These are phyloP conservation scores for Vidua macroura DNA, from an alignment of 2,113 vertebrate species.

Conservation along the genomic window DNA sequence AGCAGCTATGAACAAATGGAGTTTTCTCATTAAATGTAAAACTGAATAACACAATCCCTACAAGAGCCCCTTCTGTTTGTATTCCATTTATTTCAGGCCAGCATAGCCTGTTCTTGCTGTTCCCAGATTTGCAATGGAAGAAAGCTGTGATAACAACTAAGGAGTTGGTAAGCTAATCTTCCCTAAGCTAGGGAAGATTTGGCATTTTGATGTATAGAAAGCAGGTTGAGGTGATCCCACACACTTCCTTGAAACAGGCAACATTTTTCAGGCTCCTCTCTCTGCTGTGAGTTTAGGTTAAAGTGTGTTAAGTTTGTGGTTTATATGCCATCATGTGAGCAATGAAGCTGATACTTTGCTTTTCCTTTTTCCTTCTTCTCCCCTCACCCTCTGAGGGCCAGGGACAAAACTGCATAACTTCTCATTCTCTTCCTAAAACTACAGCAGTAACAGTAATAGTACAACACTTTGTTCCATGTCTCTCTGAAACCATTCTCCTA, in stretches of 20 bases:
- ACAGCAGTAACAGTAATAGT: not conserved
- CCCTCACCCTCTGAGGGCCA: not conserved
- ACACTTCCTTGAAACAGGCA: not conserved
- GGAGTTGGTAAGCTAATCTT: not conserved
- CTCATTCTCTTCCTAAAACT: not conserved
- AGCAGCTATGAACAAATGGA: conserved; percentile 22
- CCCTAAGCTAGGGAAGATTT: not conserved
- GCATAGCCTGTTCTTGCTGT: not conserved
- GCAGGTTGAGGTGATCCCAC: not conserved
- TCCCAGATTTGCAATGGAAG: not conserved
- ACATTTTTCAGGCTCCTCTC: not conserved
- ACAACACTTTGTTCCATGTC: not conserved
- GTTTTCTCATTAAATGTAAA: conserved; percentile 37
- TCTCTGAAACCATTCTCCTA: not conserved
- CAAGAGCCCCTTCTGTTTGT: not conserved
- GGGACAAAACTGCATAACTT: not conserved
- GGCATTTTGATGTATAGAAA: not conserved
- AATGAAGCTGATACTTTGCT: not conserved
- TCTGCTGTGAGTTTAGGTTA: not conserved
- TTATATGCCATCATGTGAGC: not conserved
- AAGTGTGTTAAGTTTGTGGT: not conserved
- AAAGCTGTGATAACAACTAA: not conserved
- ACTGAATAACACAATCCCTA: not conserved
- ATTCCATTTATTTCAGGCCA: not conserved
- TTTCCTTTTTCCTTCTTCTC: not conserved